Percentiles rank a stretch among this genome's conserved stretches.
Evolutionary conservation across 2,888 invertebrate genomes (phyloP).

Genomic region (Drosophila diplacantha): DNA sequence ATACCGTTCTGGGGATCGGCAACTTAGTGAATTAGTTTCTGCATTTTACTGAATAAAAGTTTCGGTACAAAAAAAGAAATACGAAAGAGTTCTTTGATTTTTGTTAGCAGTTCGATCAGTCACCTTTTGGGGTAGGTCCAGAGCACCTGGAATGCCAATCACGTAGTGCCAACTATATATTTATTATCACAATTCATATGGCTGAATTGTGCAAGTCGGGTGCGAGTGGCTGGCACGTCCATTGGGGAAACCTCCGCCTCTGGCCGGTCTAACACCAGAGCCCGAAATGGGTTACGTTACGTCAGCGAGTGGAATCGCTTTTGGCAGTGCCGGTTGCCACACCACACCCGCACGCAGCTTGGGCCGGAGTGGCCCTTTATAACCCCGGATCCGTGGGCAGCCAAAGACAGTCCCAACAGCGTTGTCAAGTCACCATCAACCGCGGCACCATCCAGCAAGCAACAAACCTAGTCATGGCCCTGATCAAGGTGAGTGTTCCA

Average conservation of each 20-base stretch:
- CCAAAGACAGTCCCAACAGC: constrained; percentile 57
- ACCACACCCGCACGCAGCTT: constrained; percentile 16
- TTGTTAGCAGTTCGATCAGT: neutral
- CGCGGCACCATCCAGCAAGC: constrained; percentile 3
- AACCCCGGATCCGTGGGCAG: constrained; percentile 42
- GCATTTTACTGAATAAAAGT: constrained; percentile 78
- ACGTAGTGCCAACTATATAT: constrained; percentile 48
- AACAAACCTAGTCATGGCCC: constrained; percentile 41
- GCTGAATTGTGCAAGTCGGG: constrained; percentile 44
- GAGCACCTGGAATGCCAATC: constrained; percentile 45
- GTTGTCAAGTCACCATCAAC: constrained; percentile 21
- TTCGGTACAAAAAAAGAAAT: constrained; percentile 75
- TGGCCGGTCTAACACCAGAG: constrained; percentile 10
- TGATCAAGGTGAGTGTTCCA: constrained; percentile 54
- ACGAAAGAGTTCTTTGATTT: neutral
- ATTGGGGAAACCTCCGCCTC: constrained; percentile 53
- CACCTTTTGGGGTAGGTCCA: constrained; percentile 48
- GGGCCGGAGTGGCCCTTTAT: constrained; percentile 46
- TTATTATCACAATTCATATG: constrained; percentile 59
- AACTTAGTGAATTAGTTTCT: constrained; percentile 66
- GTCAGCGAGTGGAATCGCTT: constrained; percentile 50
- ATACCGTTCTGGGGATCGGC: constrained; percentile 58
- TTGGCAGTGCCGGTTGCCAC: constrained; percentile 58
- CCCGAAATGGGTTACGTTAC: constrained; percentile 37
- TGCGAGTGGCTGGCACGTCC: constrained; percentile 65